Conservation (phyloP, 2,888 invertebrate species). For the Drosophila algonquin region DNA sequence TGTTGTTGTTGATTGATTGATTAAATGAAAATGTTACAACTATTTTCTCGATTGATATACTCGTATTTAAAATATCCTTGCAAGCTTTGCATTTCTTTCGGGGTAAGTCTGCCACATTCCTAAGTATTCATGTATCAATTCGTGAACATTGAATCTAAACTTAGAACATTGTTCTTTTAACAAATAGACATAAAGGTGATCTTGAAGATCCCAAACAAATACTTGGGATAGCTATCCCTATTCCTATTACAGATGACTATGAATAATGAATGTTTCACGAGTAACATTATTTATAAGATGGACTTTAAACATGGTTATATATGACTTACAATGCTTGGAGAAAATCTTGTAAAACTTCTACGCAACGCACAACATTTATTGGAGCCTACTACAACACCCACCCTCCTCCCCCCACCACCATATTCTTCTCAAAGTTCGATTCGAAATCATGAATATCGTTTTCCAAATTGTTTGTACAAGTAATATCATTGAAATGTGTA, state of each 20-base stretch:
- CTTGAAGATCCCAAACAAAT: background rate
- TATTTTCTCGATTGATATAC: conserved; percentile 1
- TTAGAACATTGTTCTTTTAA: background rate
- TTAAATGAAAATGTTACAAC: background rate
- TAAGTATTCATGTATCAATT: too few species aligned
- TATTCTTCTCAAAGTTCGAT: background rate
- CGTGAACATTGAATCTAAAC: background rate
- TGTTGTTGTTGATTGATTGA: background rate
- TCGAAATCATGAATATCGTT: conserved; percentile 1
- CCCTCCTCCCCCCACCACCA: background rate
- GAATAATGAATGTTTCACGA: background rate
- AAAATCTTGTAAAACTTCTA: conserved; percentile 8
- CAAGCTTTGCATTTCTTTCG: too few species aligned
- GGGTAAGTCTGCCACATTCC: too few species aligned
- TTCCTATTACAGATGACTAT: background rate
- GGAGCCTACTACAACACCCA: background rate
- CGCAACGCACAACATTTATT: background rate
- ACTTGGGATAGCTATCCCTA: background rate
- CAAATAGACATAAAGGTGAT: background rate
- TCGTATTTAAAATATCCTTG: background rate
- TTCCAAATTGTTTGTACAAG: conserved; percentile 24
- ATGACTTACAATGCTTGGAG: background rate
- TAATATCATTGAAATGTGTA: too few species aligned
- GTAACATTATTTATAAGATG: background rate
- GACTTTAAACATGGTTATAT: background rate